Conservation (phyloP, 2,797 vertebrate genomes). For the Rhincodon typus region DNA sequence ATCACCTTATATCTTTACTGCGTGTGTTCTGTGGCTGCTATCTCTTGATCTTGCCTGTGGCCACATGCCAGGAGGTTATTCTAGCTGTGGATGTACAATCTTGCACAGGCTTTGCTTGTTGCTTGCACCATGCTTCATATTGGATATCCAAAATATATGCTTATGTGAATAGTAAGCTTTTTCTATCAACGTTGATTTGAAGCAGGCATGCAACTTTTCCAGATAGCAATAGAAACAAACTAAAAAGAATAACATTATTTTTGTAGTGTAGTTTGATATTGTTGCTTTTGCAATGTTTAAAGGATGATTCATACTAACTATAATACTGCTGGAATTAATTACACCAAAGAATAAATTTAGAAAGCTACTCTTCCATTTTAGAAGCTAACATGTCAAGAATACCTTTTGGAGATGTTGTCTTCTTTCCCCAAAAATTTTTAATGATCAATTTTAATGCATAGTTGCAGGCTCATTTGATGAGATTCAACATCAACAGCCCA, state of each 20-base stretch:
- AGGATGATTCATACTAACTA: neutral
- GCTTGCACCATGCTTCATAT: neutral
- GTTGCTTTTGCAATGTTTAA: neutral
- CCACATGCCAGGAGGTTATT: neutral
- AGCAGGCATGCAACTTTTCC: neutral
- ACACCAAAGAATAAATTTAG: neutral
- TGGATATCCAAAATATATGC: neutral
- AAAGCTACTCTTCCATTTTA: neutral
- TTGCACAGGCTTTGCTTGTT: neutral
- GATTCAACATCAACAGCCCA: neutral
- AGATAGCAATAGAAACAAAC: neutral
- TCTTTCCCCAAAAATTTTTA: neutral
- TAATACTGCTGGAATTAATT: neutral
- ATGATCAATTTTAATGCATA: neutral
- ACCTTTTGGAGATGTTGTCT: neutral
- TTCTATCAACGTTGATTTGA: neutral
- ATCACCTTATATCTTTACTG: neutral
- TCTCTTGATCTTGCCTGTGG: neutral
- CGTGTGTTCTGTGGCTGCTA: neutral
- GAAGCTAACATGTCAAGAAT: neutral
- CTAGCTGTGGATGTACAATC: neutral
- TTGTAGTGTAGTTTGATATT: neutral
- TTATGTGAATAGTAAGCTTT: neutral
- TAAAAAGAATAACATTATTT: neutral
- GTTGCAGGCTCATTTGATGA: neutral